These are phyloP conservation scores for Eristalis arbustorum DNA, from an alignment of 2,888 invertebrate species.

Conservation along the genomic window DNA sequence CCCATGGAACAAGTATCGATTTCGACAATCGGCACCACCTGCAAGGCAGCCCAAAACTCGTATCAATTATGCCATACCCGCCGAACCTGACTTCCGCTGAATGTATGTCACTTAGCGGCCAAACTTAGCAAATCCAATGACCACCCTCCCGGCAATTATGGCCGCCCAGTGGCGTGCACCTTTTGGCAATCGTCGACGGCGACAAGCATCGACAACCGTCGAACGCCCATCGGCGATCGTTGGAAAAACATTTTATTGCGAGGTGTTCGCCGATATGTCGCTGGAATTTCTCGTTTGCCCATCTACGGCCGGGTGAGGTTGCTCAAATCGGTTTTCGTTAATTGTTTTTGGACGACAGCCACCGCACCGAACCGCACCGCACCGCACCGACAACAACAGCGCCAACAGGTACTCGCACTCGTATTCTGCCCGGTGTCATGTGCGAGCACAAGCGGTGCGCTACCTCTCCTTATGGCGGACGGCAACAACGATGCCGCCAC, in stretches of 20 bases:
- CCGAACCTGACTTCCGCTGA: constrained; percentile 61
- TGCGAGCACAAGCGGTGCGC: background rate
- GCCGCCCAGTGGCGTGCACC: constrained; percentile 22
- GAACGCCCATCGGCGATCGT: constrained; percentile 32
- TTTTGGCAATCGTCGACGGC: constrained; percentile 43
- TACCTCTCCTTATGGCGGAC: constrained; percentile 36
- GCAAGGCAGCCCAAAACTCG: background rate
- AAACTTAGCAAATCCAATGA: constrained; percentile 47
- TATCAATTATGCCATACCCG: constrained; percentile 21
- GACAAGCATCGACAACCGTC: background rate
- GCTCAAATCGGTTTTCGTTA: constrained; percentile 66
- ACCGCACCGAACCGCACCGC: too few relatives aligned
- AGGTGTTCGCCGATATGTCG: constrained; percentile 59
- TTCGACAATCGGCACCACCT: background rate
- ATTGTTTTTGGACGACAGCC: constrained; percentile 56
- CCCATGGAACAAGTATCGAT: background rate
- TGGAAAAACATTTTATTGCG: constrained; percentile 58
- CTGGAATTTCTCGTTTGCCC: constrained; percentile 67
- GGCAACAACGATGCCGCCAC: constrained; percentile 12
- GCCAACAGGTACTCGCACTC: constrained; percentile 38
- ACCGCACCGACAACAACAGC: constrained; percentile 1
- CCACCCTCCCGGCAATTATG: constrained; percentile 59
- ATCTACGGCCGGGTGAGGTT: constrained; percentile 49
- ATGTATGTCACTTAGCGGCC: constrained; percentile 46
- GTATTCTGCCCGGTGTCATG: constrained; percentile 47